Evolutionary conservation across 2,797 vertebrate species (phyloP).

Genomic region (Corythornis leucogaster): DNA sequence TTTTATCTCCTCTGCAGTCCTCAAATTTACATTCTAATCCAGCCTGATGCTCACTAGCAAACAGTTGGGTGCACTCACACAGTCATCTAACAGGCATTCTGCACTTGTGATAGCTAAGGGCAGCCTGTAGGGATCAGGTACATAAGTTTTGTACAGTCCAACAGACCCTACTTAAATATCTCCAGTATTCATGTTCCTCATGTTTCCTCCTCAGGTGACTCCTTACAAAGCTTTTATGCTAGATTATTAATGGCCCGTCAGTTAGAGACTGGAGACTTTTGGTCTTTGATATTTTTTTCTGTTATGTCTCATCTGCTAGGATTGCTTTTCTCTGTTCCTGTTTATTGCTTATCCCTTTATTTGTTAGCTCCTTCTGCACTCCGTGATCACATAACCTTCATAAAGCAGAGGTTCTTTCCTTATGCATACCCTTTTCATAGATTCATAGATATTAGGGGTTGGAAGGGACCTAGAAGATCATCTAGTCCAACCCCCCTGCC

Average conservation of each 20-base stretch:
- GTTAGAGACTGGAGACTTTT: background rate
- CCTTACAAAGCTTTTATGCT: background rate
- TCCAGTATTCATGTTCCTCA: background rate
- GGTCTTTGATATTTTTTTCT: background rate
- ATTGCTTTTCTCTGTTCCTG: background rate
- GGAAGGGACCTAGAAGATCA: too few relatives aligned
- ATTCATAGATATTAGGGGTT: too few relatives aligned
- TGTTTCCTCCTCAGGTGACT: background rate
- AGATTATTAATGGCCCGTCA: background rate
- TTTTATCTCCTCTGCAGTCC: background rate
- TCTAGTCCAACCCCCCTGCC: too few relatives aligned
- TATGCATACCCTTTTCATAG: background rate
- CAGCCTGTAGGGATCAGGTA: background rate
- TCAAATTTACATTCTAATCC: background rate
- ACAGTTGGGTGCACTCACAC: background rate
- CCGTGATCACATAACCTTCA: background rate
- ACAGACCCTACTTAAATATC: background rate
- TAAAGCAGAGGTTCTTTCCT: background rate
- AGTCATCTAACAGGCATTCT: background rate
- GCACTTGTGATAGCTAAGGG: too few relatives aligned
- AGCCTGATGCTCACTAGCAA: background rate
- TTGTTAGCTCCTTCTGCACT: background rate
- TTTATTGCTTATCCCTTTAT: background rate
- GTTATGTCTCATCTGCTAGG: accelerated
- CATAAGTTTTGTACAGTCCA: background rate